phyloP scores from a whole-genome alignment of 2,888 invertebrate species.

The Hypena proboscidalis region DNA sequence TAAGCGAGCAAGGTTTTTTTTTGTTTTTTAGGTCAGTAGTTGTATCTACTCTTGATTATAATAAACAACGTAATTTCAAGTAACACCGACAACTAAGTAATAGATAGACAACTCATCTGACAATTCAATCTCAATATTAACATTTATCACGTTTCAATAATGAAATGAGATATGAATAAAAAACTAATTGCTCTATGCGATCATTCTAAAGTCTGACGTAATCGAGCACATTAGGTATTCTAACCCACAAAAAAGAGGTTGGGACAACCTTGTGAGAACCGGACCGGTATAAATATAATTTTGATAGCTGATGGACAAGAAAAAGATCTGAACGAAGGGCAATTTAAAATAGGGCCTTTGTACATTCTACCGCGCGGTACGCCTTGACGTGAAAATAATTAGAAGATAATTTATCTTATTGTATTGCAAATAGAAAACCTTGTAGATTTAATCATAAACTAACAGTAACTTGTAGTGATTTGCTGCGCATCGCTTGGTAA shows the following conservation, averaged over 20 bases:
- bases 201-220: conserved; percentile 28
- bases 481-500: conserved; percentile 31
- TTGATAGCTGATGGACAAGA: conserved; percentile 37
- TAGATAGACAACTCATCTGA: too few relatives aligned
- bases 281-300: conserved; percentile 62
- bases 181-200: conserved; percentile 16
- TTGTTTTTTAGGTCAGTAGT: too few relatives aligned
- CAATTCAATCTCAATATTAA: neutral
- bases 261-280: conserved; percentile 58
- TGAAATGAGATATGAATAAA: conserved; percentile 13
- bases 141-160: neutral
- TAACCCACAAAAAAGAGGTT: conserved; percentile 41
- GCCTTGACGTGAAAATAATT: conserved; percentile 59
- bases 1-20: too few relatives aligned
- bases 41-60: too few relatives aligned
- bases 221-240: conserved; percentile 32
- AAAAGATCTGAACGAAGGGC: conserved; percentile 57
- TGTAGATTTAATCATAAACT: conserved; percentile 46
- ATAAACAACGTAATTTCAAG: neutral
- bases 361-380: conserved; percentile 38
- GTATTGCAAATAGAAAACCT: conserved; percentile 49
- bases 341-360: conserved; percentile 46
- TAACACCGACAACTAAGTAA: too few relatives aligned
- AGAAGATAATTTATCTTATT: conserved; percentile 54
- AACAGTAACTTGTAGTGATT: conserved; percentile 43